Base-by-base conservation (phyloP, 2,888 invertebrate species). In the Noctua fimbriata region DNA sequence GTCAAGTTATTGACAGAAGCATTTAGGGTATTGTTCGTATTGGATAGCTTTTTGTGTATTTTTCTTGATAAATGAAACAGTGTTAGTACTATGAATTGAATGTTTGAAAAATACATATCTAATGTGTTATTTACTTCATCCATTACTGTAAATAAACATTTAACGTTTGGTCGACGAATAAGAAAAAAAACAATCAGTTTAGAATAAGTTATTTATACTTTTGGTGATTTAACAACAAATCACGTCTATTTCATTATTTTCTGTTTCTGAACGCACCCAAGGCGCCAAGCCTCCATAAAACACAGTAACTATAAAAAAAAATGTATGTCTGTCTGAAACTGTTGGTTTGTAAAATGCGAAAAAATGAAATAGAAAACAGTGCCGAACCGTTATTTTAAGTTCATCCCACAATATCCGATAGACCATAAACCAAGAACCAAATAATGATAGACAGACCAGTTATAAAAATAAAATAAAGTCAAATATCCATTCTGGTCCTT, bases 401-500 rank as follows among this genome's bases (percentile, higher is more conserved):
- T 55, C 16, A 76, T 4, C 1, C 3, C n/a, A 41, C 2, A 41
- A 66, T 44, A 67, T 18, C n/a, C 10, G n/a, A 44, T 76, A 16
- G 12, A 78, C 3, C 41, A 60, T 65, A 65, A 75, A 83, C 58
- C 41, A 52, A 28, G 47, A 41, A 12, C 63, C 60, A 44, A 73
- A 73, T 66, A 73, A 78, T 79, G 58, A 63, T n/a, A 49, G 79
- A 70, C 74, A 55, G 58, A 47, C 84, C 77, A 87, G 78, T 87
- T 82, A 86, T 86, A 73, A 89, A 86, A 90, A 91, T 89, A 88
- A 92, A 93, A 93, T 93, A 92, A 91, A 91, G 90, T 92, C 90
- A 92, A 93, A 94, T 93, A 94, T 93, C 92, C 89, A 92, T 93
- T 92, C 90, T 92, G 89, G 92, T 91, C 91, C 91, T 93, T 92